Evolutionary conservation across 2,113 vertebrate species (phyloP).

Genomic region (Scalopus aquaticus): DNA sequence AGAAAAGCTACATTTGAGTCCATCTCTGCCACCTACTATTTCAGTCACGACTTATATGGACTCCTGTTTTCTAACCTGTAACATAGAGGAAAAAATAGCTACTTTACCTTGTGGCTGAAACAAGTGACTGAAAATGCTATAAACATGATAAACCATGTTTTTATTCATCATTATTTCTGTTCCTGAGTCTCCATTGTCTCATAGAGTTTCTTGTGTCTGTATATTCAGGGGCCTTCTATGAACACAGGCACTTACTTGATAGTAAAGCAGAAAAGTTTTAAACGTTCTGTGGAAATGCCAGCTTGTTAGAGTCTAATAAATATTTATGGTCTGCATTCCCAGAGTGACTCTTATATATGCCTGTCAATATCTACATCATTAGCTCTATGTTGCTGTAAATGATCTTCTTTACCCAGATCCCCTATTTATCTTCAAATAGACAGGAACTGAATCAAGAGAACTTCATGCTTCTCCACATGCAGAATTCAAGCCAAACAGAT

Average conservation of each 20-base stretch:
- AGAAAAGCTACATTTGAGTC: neutral
- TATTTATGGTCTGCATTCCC: neutral
- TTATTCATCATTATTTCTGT: neutral
- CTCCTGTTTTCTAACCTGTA: neutral
- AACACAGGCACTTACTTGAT: neutral
- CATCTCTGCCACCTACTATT: neutral
- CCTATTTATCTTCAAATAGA: conserved; percentile 50
- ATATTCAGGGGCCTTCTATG: neutral
- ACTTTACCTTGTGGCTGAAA: neutral
- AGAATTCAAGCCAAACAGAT: conserved; percentile 63
- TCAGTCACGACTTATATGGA: neutral
- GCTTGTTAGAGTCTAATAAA: neutral
- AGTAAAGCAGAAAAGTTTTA: neutral
- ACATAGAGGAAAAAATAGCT: too few relatives aligned
- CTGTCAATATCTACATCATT: neutral
- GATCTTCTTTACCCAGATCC: neutral
- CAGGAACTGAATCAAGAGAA: neutral
- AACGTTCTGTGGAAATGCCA: neutral
- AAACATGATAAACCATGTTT: neutral
- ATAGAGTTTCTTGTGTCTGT: neutral
- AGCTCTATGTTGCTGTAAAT: neutral
- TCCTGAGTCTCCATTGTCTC: neutral
- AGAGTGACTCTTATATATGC: neutral
- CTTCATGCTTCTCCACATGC: neutral
- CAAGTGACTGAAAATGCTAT: neutral